Base-by-base conservation (phyloP, 2,113 vertebrate species). In the Bubo scandiacus region DNA sequence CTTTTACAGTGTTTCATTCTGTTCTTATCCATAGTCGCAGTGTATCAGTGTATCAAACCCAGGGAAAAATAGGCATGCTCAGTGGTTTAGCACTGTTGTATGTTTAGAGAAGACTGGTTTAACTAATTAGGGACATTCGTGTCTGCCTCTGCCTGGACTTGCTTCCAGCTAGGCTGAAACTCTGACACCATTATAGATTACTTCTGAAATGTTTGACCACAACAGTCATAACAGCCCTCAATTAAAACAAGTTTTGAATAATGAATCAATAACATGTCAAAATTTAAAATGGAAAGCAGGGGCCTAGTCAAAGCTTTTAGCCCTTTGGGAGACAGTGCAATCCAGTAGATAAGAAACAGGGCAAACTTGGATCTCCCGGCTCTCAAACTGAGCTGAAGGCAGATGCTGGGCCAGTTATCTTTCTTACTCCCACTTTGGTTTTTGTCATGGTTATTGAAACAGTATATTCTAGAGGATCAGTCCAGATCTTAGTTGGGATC, bases 211-310 rank as follows among this genome's bases (percentile, higher is more conserved):
- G 45, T 45, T 92, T 94, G 81, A 86, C 86, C 84, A 68, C 78
- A 94, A 52, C 65, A 86, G 52, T 86, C 65, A 54, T 78, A 95
- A 89, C 83, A 79, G 49, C 15, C 52, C 43, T 89, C 86, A 95
- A 81, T 81, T 94, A 91, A 81, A 92, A 65, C 43, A 94, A 94
- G 73, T 92, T 93, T 91, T 86, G 80, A 95, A 93, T 92, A 95
- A 92, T 75, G 42, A 95, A 94, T 94, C 92, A 93, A 96, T 96
- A 94, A 63, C 52, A 38, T 84, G 80, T 93, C 95, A 86, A 83
- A 78, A 86, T 68, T 95, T 83, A 54, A 92, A 94, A 74, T 29
- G 32, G 68, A 81, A 91, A 94, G 23, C 30, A 49, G 42, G 38
- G 62, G 43, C 85, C 67, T 34, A 74, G 72, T 71, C 83, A 88